Base-by-base conservation (phyloP, 1,140 invertebrate genomes). In the Aethina tumida region DNA sequence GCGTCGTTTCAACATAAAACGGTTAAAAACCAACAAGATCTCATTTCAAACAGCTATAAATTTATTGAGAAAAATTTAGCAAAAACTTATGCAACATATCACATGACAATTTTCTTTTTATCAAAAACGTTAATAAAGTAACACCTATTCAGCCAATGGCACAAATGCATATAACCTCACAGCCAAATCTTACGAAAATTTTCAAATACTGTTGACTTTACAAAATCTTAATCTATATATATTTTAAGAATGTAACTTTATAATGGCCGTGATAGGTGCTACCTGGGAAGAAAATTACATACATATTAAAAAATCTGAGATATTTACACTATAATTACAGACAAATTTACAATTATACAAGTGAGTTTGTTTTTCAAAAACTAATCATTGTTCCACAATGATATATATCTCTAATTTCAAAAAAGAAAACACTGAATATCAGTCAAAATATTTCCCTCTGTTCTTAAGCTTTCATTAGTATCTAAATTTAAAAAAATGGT, bases 401-500 rank as follows among this genome's bases (percentile, higher is more conserved):
- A 35, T 29, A 41, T 21, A 25, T 14, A 19, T 38, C 10, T 39
- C 18, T 36, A 35, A 7, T 7, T 24, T n/a, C 6, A 7, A 6
- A 6, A 24, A 6, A 6, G 5, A 6, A 28, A 19, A 34, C 27
- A 10, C 29, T 20, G 19, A 22, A 16, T 35, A 52, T 72, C 66
- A 96, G 69, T 99, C 98, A 49, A 99, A 79, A 68, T 92, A 97
- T 71, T 94, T 93, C 42, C 94, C n/a, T n/a, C n/a, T n/a, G n/a
- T n/a, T n/a, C n/a, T n/a, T n/a, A n/a, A n/a, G n/a, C n/a, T n/a
- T n/a, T n/a, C n/a, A n/a, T n/a, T n/a, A n/a, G n/a, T n/a, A n/a
- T n/a, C n/a, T n/a, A n/a, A n/a, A n/a, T n/a, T n/a, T n/a, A n/a
- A n/a, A n/a, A n/a, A n/a, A n/a, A n/a, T n/a, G n/a, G n/a, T n/a